A percentile compares a stretch with the other conserved stretches of the same genome.
These are phyloP conservation scores for Cyclura pinguis DNA, from an alignment of 2,797 vertebrate genomes.

Conservation along the genomic window DNA sequence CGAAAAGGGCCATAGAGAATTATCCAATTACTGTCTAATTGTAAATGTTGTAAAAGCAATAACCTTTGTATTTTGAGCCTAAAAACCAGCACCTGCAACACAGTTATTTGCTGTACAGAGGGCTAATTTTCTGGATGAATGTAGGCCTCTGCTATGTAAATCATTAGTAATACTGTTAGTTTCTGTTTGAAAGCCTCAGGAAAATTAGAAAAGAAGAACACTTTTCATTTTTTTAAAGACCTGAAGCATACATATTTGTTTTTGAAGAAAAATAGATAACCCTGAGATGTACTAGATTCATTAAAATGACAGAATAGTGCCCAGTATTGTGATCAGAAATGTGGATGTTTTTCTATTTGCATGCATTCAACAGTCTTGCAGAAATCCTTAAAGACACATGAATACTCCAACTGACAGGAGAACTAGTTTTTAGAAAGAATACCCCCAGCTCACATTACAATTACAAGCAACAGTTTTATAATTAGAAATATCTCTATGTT, in stretches of 20 bases:
- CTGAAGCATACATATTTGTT: not conserved
- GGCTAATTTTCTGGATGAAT: slow-evolving; percentile 23
- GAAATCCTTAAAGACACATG: not conserved
- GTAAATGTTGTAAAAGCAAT: slow-evolving; percentile 30
- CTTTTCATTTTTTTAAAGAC: not conserved
- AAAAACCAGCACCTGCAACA: slow-evolving; percentile 2
- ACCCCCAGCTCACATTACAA: not conserved
- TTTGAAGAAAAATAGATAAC: not conserved
- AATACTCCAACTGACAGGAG: not conserved
- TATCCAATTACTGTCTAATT: slow-evolving; percentile 34
- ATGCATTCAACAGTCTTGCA: not conserved
- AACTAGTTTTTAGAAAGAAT: not conserved
- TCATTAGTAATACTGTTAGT: slow-evolving; percentile 30
- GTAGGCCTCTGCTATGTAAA: not conserved
- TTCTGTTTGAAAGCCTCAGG: slow-evolving; percentile 19
- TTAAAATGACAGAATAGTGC: not conserved
- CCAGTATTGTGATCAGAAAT: not conserved
- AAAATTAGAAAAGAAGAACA: not conserved
- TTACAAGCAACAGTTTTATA: not conserved
- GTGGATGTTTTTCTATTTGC: not conserved
- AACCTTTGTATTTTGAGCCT: slow-evolving; percentile 11
- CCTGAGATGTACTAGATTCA: not conserved
- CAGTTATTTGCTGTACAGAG: slow-evolving; percentile 1
- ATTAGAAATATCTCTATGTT: too few species aligned
- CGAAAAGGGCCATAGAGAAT: too few species aligned